These are phyloP conservation scores for Leptopilina drosophilae DNA, from an alignment of 2,888 invertebrate species.

Conservation along the genomic window DNA sequence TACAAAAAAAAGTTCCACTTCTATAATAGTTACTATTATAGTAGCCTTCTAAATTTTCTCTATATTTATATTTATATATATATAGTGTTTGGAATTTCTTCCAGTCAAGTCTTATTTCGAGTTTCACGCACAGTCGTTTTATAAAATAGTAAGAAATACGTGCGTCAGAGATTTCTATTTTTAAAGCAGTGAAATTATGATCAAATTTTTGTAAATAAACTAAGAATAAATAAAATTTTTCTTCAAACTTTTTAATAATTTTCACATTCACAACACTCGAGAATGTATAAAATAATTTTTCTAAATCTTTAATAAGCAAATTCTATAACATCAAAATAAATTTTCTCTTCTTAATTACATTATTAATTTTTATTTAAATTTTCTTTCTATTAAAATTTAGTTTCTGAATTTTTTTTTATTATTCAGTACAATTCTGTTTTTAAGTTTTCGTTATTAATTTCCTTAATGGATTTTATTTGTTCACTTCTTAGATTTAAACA, in stretches of 20 bases:
- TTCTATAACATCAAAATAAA: background rate
- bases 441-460: too few relatives aligned
- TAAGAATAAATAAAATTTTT: background rate
- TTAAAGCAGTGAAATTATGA: conserved; percentile 13
- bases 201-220: conserved; percentile 14
- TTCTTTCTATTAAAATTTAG: too few relatives aligned
- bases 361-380: too few relatives aligned
- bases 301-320: background rate
- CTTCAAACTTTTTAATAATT: background rate
- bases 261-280: background rate
- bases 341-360: too few relatives aligned
- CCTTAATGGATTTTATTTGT: too few relatives aligned
- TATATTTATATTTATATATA: conserved; percentile 18
- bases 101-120: conserved; percentile 14
- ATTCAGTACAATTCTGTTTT: too few relatives aligned
- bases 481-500: too few relatives aligned
- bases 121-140: conserved; percentile 21
- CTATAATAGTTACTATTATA: conserved; percentile 16
- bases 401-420: too few relatives aligned
- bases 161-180: conserved; percentile 17
- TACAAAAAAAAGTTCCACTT: conserved; percentile 8
- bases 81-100: conserved; percentile 2
- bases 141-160: conserved; percentile 34
- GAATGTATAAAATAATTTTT: too few relatives aligned
- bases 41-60: conserved; percentile 4